These are phyloP conservation scores for Thaumetopoea pityocampa DNA, from an alignment of 1,140 invertebrate genomes.

Conservation along the genomic window DNA sequence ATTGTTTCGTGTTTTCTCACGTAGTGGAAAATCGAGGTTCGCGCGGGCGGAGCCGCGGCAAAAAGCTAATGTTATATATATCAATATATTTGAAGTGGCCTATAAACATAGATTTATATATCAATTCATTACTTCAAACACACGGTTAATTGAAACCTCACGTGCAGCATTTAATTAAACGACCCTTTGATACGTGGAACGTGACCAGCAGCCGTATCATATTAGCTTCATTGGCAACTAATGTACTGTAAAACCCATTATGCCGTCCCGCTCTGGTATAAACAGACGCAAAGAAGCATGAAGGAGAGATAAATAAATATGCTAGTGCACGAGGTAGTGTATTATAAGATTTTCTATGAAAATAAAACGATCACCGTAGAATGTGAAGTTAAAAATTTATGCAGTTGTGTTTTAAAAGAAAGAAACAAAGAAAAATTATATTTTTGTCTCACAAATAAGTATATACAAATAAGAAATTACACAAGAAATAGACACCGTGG, in stretches of 20 bases:
- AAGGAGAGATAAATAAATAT: constrained; percentile 3
- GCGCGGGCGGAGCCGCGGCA: too few species aligned
- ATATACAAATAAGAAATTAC: too few species aligned
- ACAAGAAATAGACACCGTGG: background rate
- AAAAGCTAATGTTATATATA: too few species aligned
- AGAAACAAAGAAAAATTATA: background rate
- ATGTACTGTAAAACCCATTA: constrained; percentile 5
- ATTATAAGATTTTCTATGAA: constrained; percentile 23
- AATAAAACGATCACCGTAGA: constrained; percentile 18
- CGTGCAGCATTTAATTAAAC: constrained; percentile 19
- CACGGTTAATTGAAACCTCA: constrained; percentile 6
- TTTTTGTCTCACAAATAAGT: too few species aligned
- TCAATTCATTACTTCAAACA: constrained; percentile 1
- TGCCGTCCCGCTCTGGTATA: constrained; percentile 8
- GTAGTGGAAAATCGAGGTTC: too few species aligned
- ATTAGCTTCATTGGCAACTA: constrained; percentile 14
- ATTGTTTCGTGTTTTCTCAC: too few species aligned
- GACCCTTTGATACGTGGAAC: constrained; percentile 24
- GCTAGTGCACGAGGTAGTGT: constrained; percentile 5
- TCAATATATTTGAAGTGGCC: constrained; percentile 5
- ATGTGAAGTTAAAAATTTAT: background rate
- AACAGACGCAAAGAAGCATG: background rate
- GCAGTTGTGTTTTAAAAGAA: constrained; percentile 1
- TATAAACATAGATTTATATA: constrained; percentile 1
- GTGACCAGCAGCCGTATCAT: constrained; percentile 16